Evolutionary conservation across 2,113 vertebrate species (phyloP), one percentile per base, ranked within the genome.

Genomic region (Malurus cyaneus): DNA sequence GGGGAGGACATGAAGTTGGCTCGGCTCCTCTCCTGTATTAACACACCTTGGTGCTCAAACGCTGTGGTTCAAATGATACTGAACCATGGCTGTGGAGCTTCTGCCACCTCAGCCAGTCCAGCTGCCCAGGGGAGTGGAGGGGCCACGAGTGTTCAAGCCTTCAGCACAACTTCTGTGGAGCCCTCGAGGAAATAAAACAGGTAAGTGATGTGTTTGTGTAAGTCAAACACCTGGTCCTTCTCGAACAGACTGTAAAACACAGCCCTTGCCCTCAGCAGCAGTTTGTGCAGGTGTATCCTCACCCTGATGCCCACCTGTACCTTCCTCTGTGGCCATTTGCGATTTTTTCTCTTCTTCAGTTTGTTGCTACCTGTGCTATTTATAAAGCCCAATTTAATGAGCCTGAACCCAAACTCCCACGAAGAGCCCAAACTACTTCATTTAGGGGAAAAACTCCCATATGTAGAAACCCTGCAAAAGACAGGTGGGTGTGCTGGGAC

Each of bases 41-140:
- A 17, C 11, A 8, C 32, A 8, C 18, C 21, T 39, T 5, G 26
- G 14, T 18, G 57, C 41, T 42, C 31, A 12, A 42, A 66, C n/a
- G 11, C 26, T 23, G 26, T 0, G 0, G 24, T 39, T 82, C 36
- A 18, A 9, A 7, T 0, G 1, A 4, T 19, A 31, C 62, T 26
- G 53, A 20, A 31, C 24, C 5, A 2, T 0, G 1, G 65, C 36
- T 50, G n/a, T 1, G 3, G 78, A 86, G 57, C 67, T 28, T 2
- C 79, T 31, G 3, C 12, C 2, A 21, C 96, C 74, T 89, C 77
- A 67, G 80, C 70, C 87, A n/a, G 66, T 57, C 80, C 92, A 79
- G 91, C 93, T 76, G 85, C 69, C 53, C 47, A 12, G 89, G 65
- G 78, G 71, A 79, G 31, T 5, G n/a, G 67, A 39, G 59, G 72